Conservation (phyloP, 2,113 vertebrate species). For the Dicerorhinus sumatrensis region DNA sequence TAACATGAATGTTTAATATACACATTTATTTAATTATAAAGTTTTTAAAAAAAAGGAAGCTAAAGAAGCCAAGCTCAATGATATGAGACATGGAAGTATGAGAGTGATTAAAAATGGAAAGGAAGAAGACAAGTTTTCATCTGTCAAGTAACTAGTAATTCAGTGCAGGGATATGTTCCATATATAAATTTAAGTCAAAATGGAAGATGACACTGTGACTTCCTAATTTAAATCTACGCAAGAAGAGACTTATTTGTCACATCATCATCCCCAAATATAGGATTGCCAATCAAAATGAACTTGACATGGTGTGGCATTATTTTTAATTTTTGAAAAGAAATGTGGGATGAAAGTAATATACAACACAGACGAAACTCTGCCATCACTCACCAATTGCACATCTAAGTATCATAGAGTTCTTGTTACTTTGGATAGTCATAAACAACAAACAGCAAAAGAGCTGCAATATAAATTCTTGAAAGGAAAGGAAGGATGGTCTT, state of each 20-base stretch:
- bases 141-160: not conserved
- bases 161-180: not conserved
- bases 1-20: not conserved
- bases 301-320: not conserved
- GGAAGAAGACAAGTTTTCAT: not conserved
- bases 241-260: not conserved
- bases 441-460: not conserved
- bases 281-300: not conserved
- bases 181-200: not conserved
- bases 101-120: not conserved
- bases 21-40: not conserved
- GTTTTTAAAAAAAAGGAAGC: not conserved
- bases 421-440: not conserved
- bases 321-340: not conserved
- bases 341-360: not conserved
- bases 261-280: not conserved
- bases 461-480: not conserved
- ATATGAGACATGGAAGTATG: not conserved
- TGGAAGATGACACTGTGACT: not conserved
- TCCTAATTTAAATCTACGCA: not conserved
- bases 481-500: not conserved
- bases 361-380: not conserved
- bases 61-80: not conserved
- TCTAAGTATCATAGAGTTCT: not conserved
- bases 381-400: not conserved